Base-by-base conservation (phyloP, 2,888 invertebrate genomes). In the Stenurella melanura region DNA sequence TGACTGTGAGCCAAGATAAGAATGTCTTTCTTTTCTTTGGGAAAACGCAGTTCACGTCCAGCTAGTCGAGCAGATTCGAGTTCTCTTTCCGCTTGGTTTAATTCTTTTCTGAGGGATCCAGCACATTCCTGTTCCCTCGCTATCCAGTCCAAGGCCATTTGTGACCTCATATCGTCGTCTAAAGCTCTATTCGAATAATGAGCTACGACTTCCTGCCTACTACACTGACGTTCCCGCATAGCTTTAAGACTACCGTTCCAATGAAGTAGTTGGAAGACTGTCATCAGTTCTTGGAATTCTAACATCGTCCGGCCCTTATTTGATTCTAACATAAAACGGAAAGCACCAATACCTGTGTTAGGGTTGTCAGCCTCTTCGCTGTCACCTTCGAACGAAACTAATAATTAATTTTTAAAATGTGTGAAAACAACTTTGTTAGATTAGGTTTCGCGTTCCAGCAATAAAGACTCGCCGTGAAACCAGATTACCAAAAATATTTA, bases 201-300 rank as follows among this genome's bases (percentile, higher is more conserved):
- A 64, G 97, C 96, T 19, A 97, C 96, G 57, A 95, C 95, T 89
- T 97, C 97, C 89, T 97, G 97, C 83, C 97, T 92, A 78, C 97
- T 97, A 90, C 98, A 98, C 89, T 97, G 97, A 61, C 97, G 92
- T 89, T 98, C 97, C 64, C 97, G 92, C 97, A 98, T 97, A 61
- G 97, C 97, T 85, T 97, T 96, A 84, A 98, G 90, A 82, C 96
- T 97, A n/a, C 98, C 98, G 89, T 98, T 98, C 98, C 98, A 98
- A 90, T 98, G 98, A 71, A 98, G 92, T 82, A 98, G 91, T 90
- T 98, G 97, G 90, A 98, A 98, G 66, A 98, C 97, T n/a, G 97
- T 98, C 98, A 98, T 98, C 86, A 98, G 91, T 89, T 98, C 97
- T 90, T 98, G 97, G 91, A 97, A 98, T 90, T 98, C 97, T 81